Base-by-base conservation (phyloP, 2,113 vertebrate species). In the Heterotis niloticus region DNA sequence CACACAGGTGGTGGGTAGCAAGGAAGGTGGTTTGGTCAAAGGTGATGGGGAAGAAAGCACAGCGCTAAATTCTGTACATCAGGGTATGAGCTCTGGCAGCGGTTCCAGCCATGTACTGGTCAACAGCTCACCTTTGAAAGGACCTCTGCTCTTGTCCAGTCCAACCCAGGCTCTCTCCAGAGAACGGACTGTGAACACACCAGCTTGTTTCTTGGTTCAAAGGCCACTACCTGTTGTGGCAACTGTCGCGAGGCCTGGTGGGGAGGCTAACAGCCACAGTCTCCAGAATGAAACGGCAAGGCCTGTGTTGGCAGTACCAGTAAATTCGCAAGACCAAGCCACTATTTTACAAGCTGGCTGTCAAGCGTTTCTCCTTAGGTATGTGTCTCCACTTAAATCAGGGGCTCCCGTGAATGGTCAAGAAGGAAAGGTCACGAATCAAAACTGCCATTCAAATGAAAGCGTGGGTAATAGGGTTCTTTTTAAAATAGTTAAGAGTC, bases 351-450 rank as follows among this genome's bases (percentile, higher is more conserved):
- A 91, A 67, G 79, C 85, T 78, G 90, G 92, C 34, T 90, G 88
- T 1, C 92, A 93, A 83, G 90, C 92, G 10, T 93, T 92, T 82
- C 78, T 93, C 79, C 88, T 93, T 5, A 86, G 91, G 51, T 93
- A 92, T 69, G 85, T 93, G 78, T 90, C 92, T 72, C 88, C 89
- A 70, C 78, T 88, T 17, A 93, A 92, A 83, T 90, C 92, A 60
- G 84, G 88, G 18, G 34, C 88, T 18, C 79, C 87, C 62, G 74
- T 88, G 12, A 92, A 88, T 81, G 90, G 84, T 67, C 82, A 86
- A 69, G 88, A 91, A 0, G 52, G 76, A 34, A 92, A 90, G 80
- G 60, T 78, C 17, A 78, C 71, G 64, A 82, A 78, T 67, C 84
- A 83, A 24, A 83, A 77, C 17, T 84, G 77, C 29, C 86, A 90